These are phyloP conservation scores for Brachionus rotundiformis DNA, from an alignment of 1,140 invertebrate genomes.

Conservation along the genomic window DNA sequence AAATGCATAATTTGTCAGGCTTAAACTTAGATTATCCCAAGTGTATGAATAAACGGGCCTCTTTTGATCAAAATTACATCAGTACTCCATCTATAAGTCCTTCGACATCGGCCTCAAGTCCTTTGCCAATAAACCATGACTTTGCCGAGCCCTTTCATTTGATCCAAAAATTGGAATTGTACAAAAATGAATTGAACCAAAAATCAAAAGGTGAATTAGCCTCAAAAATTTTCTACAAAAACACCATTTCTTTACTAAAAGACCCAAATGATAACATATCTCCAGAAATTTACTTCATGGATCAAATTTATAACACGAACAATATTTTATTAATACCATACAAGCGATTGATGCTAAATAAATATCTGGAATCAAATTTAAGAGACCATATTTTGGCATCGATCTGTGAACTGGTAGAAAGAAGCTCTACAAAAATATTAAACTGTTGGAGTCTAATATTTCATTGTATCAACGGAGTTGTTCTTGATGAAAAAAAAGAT, in stretches of 20 bases:
- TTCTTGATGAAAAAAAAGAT: not conserved
- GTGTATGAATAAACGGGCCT: not conserved
- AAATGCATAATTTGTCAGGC: not conserved
- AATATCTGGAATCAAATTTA: not conserved
- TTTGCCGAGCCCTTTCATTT: not conserved
- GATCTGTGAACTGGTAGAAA: constrained; percentile 24
- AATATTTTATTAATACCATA: constrained; percentile 9
- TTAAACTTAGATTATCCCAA: not conserved
- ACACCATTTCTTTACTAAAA: not conserved
- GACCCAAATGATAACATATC: not conserved
- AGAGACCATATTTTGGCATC: constrained; percentile 10
- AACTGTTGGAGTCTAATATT: constrained; percentile 3
- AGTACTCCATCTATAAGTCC: not conserved
- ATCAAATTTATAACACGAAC: constrained; percentile 6
- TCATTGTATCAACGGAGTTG: not conserved
- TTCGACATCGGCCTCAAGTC: not conserved
- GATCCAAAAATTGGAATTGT: constrained; percentile 17
- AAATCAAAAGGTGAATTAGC: not conserved
- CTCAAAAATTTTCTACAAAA: constrained; percentile 2
- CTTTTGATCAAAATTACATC: not conserved
- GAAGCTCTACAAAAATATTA: not conserved
- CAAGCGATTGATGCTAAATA: not conserved
- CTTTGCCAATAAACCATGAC: not conserved
- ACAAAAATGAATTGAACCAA: not conserved
- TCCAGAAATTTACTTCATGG: not conserved